These are phyloP conservation scores for Drosophila sordidula DNA, from an alignment of 2,888 invertebrate species.

Conservation along the genomic window DNA sequence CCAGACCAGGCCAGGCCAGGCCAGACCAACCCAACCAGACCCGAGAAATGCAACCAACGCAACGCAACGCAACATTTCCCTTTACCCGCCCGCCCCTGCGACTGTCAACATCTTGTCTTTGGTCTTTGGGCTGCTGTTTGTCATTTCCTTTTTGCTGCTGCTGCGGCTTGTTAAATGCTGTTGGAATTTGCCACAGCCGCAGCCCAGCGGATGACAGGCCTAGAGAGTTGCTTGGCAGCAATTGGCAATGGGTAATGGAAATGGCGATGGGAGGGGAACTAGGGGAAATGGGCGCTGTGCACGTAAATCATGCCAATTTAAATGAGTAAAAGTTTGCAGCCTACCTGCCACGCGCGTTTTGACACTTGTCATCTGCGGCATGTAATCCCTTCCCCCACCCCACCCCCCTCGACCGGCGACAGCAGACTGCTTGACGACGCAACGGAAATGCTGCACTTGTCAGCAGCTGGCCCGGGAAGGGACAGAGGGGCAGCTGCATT, in stretches of 20 bases:
- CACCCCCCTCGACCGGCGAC: conserved; percentile 10
- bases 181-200: conserved; percentile 67
- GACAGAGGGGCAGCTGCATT: conserved; percentile 43
- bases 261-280: neutral
- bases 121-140: conserved; percentile 66
- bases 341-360: conserved; percentile 69
- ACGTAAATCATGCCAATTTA: conserved; percentile 79
- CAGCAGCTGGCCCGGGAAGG: conserved; percentile 29
- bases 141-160: conserved; percentile 65
- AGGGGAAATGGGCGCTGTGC: conserved; percentile 21
- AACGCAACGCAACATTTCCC: conserved; percentile 9
- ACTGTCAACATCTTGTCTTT: conserved; percentile 73
- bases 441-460: conserved; percentile 70
- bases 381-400: conserved; percentile 13
- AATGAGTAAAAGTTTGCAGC: conserved; percentile 60
- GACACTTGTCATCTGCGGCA: conserved; percentile 68
- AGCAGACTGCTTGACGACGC: conserved; percentile 68
- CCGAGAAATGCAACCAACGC: conserved; percentile 4
- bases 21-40: conserved; percentile 5
- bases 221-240: conserved; percentile 8
- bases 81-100: conserved; percentile 7
- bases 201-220: conserved; percentile 41
- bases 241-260: conserved; percentile 26
- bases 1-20: neutral
- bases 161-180: conserved; percentile 63